These are phyloP conservation scores for Tragelaphus imberbis DNA, from an alignment of 2,113 vertebrate genomes.

Conservation along the genomic window DNA sequence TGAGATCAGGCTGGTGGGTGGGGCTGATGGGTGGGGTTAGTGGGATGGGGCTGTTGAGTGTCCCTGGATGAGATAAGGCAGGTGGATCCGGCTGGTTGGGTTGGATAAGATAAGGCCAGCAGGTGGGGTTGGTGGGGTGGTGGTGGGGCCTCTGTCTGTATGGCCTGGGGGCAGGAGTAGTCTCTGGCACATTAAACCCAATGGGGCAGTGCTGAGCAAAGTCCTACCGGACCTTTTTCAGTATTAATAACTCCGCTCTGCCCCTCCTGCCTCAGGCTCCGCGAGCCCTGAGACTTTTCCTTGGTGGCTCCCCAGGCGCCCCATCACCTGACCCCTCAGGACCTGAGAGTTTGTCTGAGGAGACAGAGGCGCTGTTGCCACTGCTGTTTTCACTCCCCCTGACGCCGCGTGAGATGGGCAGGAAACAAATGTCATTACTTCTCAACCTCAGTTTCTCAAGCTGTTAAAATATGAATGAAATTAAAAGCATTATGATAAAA, in stretches of 20 bases:
- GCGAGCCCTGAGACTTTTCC: background rate
- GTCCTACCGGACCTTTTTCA: background rate
- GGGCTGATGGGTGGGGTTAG: no score
- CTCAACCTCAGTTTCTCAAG: background rate
- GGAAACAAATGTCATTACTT: background rate
- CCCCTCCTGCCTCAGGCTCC: background rate
- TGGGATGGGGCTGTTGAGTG: no score
- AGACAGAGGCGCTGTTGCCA: background rate
- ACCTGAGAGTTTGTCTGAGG: background rate
- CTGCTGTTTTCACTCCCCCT: background rate
- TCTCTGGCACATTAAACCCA: background rate
- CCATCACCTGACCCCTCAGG: background rate
- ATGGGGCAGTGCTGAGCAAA: background rate
- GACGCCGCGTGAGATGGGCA: rapidly evolving
- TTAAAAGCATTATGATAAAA: background rate
- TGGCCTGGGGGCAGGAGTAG: background rate
- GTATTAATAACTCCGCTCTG: background rate
- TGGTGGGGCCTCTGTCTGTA: background rate
- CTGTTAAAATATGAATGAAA: background rate
- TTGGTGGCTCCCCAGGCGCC: background rate
- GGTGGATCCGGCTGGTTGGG: no score
- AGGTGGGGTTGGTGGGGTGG: background rate
- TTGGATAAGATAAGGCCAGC: background rate
- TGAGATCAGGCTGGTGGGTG: background rate
- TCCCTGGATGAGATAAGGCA: no score